phyloP scores from a whole-genome alignment of 2,113 vertebrate genomes.

The Esox niger region DNA sequence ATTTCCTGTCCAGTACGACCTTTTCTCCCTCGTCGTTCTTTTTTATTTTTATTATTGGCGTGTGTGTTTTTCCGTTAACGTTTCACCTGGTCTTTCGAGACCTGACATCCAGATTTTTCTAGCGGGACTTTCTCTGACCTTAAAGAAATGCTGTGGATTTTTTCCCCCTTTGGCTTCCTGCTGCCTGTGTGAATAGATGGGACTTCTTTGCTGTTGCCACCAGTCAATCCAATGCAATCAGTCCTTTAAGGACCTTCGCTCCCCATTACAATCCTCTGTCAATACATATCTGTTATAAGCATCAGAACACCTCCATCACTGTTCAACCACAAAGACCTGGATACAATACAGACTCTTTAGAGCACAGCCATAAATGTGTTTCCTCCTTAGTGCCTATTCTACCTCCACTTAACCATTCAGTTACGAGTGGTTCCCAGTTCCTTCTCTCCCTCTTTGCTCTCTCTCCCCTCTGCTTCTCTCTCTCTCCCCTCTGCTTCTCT shows the following conservation, averaged over 20 bases:
- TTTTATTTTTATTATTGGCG: constrained; percentile 66
- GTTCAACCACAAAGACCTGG: constrained; percentile 46
- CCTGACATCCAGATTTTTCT: constrained; percentile 50
- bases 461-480: not conserved
- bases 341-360: constrained; percentile 60
- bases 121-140: constrained; percentile 36
- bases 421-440: constrained; percentile 40
- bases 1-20: constrained; percentile 70
- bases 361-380: constrained; percentile 52
- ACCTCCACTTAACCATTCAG: constrained; percentile 41
- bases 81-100: constrained; percentile 36
- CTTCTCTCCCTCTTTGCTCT: not conserved
- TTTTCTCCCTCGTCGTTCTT: constrained; percentile 25
- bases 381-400: constrained; percentile 37
- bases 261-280: constrained; percentile 51
- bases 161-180: constrained; percentile 49
- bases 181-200: constrained; percentile 32
- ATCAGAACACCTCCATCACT: constrained; percentile 55
- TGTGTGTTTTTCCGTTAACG: constrained; percentile 23
- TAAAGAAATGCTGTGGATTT: constrained; percentile 21
- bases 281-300: constrained; percentile 52
- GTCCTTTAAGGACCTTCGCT: constrained; percentile 16
- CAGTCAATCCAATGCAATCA: constrained; percentile 32
- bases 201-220: constrained; percentile 14
- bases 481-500: not conserved